Evolutionary conservation across 2,797 vertebrate species (phyloP).

Genomic region (Pipistrellus kuhlii): DNA sequence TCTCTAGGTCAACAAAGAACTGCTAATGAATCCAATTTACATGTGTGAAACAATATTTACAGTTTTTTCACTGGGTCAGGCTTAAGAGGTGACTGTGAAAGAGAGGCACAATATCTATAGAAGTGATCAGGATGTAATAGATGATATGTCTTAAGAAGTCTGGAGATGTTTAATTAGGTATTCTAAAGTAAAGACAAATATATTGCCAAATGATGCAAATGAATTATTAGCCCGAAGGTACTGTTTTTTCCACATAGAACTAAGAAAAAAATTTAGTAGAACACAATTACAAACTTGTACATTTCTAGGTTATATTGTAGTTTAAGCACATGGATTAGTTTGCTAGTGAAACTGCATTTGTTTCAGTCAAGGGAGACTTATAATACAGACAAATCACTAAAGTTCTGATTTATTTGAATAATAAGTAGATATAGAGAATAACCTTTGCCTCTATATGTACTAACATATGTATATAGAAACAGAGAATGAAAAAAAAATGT

Average conservation of each 20-base stretch:
- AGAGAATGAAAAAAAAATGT: neutral
- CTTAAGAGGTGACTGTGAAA: constrained; percentile 76
- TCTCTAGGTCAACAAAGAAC: constrained; percentile 73
- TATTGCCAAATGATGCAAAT: constrained; percentile 66
- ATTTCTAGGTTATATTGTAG: neutral
- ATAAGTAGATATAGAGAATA: neutral
- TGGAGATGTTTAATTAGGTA: constrained; percentile 83
- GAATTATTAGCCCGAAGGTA: constrained; percentile 26
- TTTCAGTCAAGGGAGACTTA: neutral
- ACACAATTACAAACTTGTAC: neutral
- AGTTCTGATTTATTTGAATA: constrained; percentile 1
- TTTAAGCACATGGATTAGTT: neutral
- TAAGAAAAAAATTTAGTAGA: constrained; percentile 58
- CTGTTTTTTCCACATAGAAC: neutral
- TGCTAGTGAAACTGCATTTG: neutral
- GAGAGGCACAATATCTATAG: constrained; percentile 53
- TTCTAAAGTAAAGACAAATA: constrained; percentile 72
- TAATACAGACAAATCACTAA: neutral
- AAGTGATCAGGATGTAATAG: constrained; percentile 74
- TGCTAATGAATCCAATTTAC: constrained; percentile 74
- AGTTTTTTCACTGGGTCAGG: constrained; percentile 74
- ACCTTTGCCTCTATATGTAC: neutral
- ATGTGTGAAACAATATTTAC: constrained; percentile 77
- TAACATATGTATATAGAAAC: neutral
- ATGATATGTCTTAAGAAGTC: constrained; percentile 71